Conservation (phyloP, 2,797 vertebrate species). For the Botia almorhae region DNA sequence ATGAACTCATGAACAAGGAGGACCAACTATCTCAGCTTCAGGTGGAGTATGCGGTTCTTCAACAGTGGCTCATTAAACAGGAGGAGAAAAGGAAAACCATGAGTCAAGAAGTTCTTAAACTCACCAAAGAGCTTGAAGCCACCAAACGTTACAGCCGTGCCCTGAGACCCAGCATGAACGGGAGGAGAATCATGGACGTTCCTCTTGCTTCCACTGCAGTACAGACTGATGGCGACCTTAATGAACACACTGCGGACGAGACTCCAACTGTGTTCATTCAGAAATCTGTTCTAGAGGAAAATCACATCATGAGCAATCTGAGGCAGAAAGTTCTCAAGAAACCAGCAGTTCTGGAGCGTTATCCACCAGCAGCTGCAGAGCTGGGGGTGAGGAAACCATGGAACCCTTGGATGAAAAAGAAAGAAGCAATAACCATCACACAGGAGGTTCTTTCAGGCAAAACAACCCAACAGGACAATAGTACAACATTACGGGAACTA, state of each 20-base stretch:
- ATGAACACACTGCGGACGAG: constrained; percentile 83
- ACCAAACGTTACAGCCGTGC: constrained; percentile 89
- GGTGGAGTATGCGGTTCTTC: constrained; percentile 87
- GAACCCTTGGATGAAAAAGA: constrained; percentile 92
- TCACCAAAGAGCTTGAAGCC: constrained; percentile 88
- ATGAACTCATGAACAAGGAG: constrained; percentile 97
- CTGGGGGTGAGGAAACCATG: constrained; percentile 84
- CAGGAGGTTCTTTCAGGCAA: constrained; percentile 70
- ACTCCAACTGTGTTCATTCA: constrained; percentile 92
- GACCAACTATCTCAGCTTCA: constrained; percentile 95
- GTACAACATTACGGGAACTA: constrained; percentile 73
- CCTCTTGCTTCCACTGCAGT: constrained; percentile 87
- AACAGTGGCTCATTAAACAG: constrained; percentile 87
- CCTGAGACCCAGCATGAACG: constrained; percentile 86
- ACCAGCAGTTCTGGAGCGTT: constrained; percentile 86
- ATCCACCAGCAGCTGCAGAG: constrained; percentile 86
- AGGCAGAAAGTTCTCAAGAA: constrained; percentile 87
- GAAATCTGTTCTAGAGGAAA: constrained; percentile 93
- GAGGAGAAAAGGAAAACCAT: constrained; percentile 86
- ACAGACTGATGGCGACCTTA: constrained; percentile 84
- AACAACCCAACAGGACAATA: constrained; percentile 63
- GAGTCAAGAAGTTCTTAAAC: constrained; percentile 83
- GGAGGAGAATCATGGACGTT: constrained; percentile 87
- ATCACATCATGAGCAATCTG: constrained; percentile 94
- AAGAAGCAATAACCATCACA: constrained; percentile 74